Base-by-base conservation (phyloP, 2,888 invertebrate genomes). In the Physocephala rufipes region DNA sequence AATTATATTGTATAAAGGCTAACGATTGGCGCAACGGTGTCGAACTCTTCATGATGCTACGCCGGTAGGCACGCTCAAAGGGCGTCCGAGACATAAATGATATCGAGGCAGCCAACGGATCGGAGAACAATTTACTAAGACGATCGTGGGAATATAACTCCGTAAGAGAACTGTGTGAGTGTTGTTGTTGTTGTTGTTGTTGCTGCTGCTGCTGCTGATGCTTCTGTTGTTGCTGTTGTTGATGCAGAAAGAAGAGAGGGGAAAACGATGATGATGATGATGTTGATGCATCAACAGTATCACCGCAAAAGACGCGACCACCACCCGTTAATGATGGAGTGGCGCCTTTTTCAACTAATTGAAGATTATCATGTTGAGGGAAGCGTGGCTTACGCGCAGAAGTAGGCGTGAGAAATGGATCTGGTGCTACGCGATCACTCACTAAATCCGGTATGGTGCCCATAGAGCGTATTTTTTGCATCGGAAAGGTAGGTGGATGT, bases 401-500 rank as follows among this genome's bases (percentile, higher is more conserved):
- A n/a, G 82, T 82, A 26, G 86, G 86, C 16, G 86, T 86, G 0
- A 86, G 78, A 68, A 86, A 86, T 0, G 86, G 86, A 78, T 86
- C 86, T 13, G 83, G 81, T 62, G 80, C 79, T 15, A 86, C 76
- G 47, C 85, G 84, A 63, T 86, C 86, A 30, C 81, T 81, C 0
- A 85, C 78, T 45, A 85, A 78, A 77, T 86, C 86, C 12, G 85
- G 84, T 74, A 86, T 86, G 47, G 85, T 86, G 73, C 86, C 86
- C 76, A 86, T 80, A 0, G 86, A 86, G 65, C 85, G 84, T 79
- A 86, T 86, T 73, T 86, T 86, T 67, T 85, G 83, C 72, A 86
- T 86, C 26, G 85, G 85, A 79, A 82, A 82, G 61, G 82, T 80
- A 0, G 82, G 80, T 0, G 73, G 70, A 43, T 65, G 51, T 13